Conservation (phyloP, 2,888 invertebrate species). For the Gymnosoma rotundatum region DNA sequence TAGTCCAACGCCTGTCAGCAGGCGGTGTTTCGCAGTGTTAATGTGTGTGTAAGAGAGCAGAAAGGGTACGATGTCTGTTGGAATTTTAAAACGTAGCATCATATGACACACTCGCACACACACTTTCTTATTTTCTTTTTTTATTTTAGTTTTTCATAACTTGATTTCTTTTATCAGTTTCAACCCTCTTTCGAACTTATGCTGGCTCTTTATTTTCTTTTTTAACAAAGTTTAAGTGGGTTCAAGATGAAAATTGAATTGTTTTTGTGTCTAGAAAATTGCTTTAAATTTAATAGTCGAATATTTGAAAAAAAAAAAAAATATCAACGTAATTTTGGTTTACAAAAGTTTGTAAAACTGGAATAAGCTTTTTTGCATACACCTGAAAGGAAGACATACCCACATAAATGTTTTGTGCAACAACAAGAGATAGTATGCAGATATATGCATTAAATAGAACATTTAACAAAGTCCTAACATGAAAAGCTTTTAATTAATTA, state of each 20-base stretch:
- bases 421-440: background rate
- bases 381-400: conserved; percentile 27
- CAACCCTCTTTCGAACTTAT: background rate
- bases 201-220: conserved; percentile 15
- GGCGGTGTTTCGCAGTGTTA: background rate
- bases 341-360: conserved; percentile 8
- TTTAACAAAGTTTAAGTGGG: conserved; percentile 64
- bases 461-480: conserved; percentile 40
- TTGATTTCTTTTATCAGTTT: conserved; percentile 46
- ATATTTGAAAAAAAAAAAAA: background rate
- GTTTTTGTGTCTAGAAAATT: conserved; percentile 44
- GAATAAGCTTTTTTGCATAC: too few species aligned
- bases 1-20: conserved; percentile 28
- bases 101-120: conserved; percentile 34
- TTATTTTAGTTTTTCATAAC: conserved; percentile 50
- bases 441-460: conserved; percentile 32
- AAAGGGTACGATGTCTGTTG: conserved; percentile 36
- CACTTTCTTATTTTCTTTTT: background rate
- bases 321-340: background rate
- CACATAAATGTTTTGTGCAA: conserved; percentile 21
- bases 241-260: conserved; percentile 69
- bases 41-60: conserved; percentile 17
- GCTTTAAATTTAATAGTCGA: conserved; percentile 40
- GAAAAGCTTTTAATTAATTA: conserved; percentile 67
- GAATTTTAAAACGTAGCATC: conserved; percentile 59